These are phyloP conservation scores for Pontoporia blainvillei DNA, from an alignment of 2,113 vertebrate species.

Conservation along the genomic window DNA sequence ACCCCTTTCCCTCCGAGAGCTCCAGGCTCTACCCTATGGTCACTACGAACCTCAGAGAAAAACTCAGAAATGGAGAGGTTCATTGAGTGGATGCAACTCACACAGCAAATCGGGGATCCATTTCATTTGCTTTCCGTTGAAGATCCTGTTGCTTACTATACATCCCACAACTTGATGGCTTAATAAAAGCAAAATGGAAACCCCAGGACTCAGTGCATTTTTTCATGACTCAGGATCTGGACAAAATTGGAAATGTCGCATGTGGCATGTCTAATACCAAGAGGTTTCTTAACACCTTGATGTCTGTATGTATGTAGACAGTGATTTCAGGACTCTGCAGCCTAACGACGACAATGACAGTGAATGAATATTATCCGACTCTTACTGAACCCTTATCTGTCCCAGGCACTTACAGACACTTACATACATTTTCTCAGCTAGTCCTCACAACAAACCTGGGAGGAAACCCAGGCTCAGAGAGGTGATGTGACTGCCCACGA, in stretches of 20 bases:
- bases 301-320: neutral
- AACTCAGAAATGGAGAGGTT: neutral
- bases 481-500: neutral
- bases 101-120: accelerated
- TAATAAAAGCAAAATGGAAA: neutral
- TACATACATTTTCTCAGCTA: neutral
- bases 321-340: neutral
- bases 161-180: neutral
- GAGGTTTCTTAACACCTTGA: neutral
- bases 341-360: neutral
- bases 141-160: neutral
- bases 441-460: neutral
- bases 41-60: neutral
- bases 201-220: neutral
- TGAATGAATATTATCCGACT: neutral
- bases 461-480: neutral
- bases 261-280: neutral
- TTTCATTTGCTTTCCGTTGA: neutral
- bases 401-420: neutral
- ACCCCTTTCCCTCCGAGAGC: neutral
- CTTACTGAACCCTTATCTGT: neutral
- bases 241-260: neutral
- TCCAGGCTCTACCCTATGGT: neutral
- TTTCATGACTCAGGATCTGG: neutral
- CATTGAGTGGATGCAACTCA: neutral